Conservation (phyloP, 2,888 invertebrate genomes). For the Deilephila elpenor region DNA sequence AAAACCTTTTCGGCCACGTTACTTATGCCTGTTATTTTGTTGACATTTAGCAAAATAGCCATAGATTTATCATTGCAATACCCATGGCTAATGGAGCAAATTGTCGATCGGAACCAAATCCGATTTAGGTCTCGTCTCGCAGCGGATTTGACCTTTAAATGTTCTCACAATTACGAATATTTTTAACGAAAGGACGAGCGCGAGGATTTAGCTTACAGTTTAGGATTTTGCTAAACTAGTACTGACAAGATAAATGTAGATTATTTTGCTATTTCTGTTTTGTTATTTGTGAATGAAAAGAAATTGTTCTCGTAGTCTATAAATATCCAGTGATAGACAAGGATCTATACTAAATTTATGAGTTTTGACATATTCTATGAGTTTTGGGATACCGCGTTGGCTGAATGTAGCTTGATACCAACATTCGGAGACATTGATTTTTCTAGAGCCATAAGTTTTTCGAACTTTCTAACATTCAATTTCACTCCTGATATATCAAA, state of each 20-base stretch:
- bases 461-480: too few relatives aligned
- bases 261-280: too few relatives aligned
- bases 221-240: slow-evolving; percentile 34
- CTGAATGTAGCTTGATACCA: too few relatives aligned
- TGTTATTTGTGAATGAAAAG: too few relatives aligned
- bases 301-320: too few relatives aligned
- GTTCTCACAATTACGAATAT: slow-evolving; percentile 52
- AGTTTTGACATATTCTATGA: too few relatives aligned
- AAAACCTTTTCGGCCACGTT: neutral
- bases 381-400: too few relatives aligned
- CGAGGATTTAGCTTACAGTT: slow-evolving; percentile 37
- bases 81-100: slow-evolving; percentile 51
- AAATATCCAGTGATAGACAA: too few relatives aligned
- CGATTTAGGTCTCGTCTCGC: slow-evolving; percentile 58
- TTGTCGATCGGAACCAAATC: slow-evolving; percentile 54
- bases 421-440: too few relatives aligned
- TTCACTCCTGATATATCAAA: too few relatives aligned
- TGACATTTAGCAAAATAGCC: slow-evolving; percentile 32
- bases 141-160: slow-evolving; percentile 52
- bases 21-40: slow-evolving; percentile 20
- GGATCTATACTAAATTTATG: too few relatives aligned
- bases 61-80: slow-evolving; percentile 30
- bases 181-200: slow-evolving; percentile 13
- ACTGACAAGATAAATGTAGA: neutral
- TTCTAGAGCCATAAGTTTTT: neutral